Conservation (phyloP, 2,888 invertebrate genomes). For the Heteromurus nitidus region DNA sequence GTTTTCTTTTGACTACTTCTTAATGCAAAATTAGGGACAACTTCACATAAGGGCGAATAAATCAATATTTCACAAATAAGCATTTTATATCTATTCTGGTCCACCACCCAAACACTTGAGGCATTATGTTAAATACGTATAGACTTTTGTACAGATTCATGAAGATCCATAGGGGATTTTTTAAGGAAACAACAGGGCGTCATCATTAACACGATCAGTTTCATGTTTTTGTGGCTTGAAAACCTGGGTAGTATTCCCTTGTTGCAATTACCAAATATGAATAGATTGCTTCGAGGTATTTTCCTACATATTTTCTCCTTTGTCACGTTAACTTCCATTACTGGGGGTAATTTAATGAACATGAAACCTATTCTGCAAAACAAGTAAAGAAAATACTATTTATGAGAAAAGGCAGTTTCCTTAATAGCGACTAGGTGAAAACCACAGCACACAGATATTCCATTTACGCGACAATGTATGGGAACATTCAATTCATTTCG, state of each 20-base stretch:
- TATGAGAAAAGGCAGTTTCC: too few relatives aligned
- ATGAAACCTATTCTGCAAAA: background rate
- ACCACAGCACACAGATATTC: background rate
- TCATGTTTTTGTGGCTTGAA: too few relatives aligned
- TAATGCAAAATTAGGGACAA: background rate
- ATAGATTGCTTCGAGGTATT: too few relatives aligned
- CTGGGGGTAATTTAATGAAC: background rate
- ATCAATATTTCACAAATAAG: background rate
- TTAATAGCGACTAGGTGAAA: slow-evolving; percentile 5
- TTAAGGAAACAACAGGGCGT: too few relatives aligned
- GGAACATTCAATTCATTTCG: background rate
- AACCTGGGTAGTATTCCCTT: background rate
- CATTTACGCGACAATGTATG: background rate
- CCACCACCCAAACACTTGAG: too few relatives aligned
- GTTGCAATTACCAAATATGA: background rate
- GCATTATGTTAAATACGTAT: background rate
- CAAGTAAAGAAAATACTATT: too few relatives aligned
- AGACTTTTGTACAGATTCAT: background rate
- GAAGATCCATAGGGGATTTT: too few relatives aligned
- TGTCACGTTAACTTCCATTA: slow-evolving; percentile 1
- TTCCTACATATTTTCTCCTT: background rate
- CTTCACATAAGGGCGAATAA: background rate
- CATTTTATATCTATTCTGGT: too few relatives aligned
- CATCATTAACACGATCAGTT: too few relatives aligned
- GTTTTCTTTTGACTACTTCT: slow-evolving; percentile 49